These are phyloP conservation scores for Oscarella lobularis DNA, from an alignment of 37 sponge, comb jelly and placozoan genomes.

Conservation along the genomic window DNA sequence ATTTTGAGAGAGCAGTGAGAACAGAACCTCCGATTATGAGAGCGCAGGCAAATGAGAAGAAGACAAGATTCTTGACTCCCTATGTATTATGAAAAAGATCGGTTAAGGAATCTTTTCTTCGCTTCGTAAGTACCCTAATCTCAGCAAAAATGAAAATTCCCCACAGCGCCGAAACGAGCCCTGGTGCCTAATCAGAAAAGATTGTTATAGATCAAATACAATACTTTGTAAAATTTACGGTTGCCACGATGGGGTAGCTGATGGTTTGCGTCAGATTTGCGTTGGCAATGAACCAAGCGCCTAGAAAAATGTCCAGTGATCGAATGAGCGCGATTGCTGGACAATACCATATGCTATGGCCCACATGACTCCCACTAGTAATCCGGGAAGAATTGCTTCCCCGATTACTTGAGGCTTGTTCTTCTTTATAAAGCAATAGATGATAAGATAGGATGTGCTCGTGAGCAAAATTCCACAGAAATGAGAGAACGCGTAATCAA, in stretches of 20 bases:
- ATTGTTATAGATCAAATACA: background rate
- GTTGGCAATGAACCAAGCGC: conserved; percentile 61
- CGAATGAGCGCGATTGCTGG: background rate
- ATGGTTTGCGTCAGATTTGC: conserved; percentile 47
- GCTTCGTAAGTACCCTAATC: conserved; percentile 28
- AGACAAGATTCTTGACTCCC: background rate
- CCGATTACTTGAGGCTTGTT: conserved; percentile 69
- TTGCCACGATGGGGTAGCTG: conserved; percentile 47
- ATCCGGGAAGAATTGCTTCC: conserved; percentile 50
- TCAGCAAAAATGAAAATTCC: conserved; percentile 63
- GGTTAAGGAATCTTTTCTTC: background rate
- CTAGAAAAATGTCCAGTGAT: conserved; percentile 3
- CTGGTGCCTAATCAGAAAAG: conserved; percentile 45
- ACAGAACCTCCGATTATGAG: background rate
- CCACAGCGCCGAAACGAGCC: conserved; percentile 47
- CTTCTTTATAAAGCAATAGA: conserved; percentile 26
- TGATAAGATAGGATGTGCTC: conserved; percentile 43
- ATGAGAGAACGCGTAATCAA: conserved; percentile 64
- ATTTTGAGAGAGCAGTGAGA: background rate
- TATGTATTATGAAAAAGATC: too few relatives aligned
- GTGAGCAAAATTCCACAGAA: conserved; percentile 59
- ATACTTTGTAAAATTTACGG: conserved; percentile 24
- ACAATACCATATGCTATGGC: conserved; percentile 57
- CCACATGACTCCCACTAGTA: conserved; percentile 77
- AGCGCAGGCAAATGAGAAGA: background rate